These are phyloP conservation scores for Ormyrus pomaceus DNA, from an alignment of 2,888 invertebrate species.

Conservation along the genomic window DNA sequence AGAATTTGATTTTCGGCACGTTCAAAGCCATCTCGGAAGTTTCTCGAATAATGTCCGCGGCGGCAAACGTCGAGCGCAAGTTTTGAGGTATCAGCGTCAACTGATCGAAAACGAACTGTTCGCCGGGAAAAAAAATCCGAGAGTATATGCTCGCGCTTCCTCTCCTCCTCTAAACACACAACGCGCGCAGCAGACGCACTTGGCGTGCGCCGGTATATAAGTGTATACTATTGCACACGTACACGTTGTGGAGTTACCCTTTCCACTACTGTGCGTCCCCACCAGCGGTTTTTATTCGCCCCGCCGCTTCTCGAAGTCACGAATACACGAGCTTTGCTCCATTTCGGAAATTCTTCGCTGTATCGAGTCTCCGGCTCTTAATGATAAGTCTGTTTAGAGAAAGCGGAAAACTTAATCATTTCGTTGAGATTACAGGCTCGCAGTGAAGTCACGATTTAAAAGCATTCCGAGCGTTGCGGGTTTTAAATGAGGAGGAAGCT, in stretches of 20 bases:
- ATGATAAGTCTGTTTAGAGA: too few species aligned
- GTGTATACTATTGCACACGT: background rate
- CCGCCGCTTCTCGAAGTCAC: too few species aligned
- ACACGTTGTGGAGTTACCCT: background rate
- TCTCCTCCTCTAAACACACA: background rate
- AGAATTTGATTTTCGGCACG: slow-evolving; percentile 73
- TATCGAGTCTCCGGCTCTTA: too few species aligned
- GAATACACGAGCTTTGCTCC: background rate
- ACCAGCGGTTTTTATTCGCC: background rate
- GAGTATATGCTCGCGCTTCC: background rate
- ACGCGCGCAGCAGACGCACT: background rate
- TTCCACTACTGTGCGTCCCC: background rate
- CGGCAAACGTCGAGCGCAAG: background rate
- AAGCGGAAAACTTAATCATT: too few species aligned
- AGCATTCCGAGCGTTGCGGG: background rate
- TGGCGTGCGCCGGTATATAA: slow-evolving; percentile 2
- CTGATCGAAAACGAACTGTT: slow-evolving; percentile 5
- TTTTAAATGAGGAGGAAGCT: too few species aligned
- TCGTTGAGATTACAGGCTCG: too few species aligned
- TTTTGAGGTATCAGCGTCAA: background rate
- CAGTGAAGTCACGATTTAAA: too few species aligned
- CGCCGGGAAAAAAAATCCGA: background rate
- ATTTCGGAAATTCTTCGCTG: slow-evolving; percentile 8
- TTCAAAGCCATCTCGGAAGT: slow-evolving; percentile 65
- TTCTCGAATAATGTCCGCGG: too few species aligned